Percentiles rank a stretch among this genome's conserved stretches.
These are phyloP conservation scores for Bugulina stolonifera DNA, from an alignment of 2,888 invertebrate species.

Conservation along the genomic window DNA sequence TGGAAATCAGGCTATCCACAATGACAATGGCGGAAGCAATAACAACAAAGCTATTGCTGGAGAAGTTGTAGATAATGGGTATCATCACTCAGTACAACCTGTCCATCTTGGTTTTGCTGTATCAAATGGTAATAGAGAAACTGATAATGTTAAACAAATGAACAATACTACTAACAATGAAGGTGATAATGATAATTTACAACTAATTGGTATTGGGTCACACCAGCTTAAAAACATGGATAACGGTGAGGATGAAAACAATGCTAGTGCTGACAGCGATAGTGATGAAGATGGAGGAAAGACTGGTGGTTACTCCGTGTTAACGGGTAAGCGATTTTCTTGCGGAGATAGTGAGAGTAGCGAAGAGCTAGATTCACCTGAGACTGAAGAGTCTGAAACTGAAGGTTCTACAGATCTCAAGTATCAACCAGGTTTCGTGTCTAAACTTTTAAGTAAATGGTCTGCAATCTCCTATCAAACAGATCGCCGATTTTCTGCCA, in stretches of 20 bases:
- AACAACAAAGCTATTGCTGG: not conserved
- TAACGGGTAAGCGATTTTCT: not conserved
- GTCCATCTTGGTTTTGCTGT: not conserved
- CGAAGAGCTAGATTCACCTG: not conserved
- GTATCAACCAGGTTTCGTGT: constrained; percentile 18
- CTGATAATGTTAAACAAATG: not conserved
- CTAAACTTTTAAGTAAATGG: constrained; percentile 4
- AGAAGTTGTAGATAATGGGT: not conserved
- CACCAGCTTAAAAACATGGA: not conserved
- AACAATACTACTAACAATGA: not conserved
- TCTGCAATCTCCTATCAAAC: constrained; percentile 10
- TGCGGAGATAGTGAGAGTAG: not conserved
- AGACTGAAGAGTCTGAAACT: constrained; percentile 15
- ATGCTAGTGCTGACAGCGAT: not conserved
- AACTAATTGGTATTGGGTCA: not conserved
- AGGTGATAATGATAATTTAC: not conserved
- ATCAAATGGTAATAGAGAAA: not conserved
- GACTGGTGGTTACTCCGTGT: constrained; percentile 1
- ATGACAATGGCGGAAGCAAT: not conserved
- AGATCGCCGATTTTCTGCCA: not conserved
- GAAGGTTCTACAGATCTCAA: constrained; percentile 19
- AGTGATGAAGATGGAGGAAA: constrained; percentile 1
- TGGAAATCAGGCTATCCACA: no score
- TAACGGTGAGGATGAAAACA: no score
- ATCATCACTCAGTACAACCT: not conserved